Evolutionary conservation across 2,888 invertebrate genomes (phyloP).

Genomic region (Cryptosula pallasiana): DNA sequence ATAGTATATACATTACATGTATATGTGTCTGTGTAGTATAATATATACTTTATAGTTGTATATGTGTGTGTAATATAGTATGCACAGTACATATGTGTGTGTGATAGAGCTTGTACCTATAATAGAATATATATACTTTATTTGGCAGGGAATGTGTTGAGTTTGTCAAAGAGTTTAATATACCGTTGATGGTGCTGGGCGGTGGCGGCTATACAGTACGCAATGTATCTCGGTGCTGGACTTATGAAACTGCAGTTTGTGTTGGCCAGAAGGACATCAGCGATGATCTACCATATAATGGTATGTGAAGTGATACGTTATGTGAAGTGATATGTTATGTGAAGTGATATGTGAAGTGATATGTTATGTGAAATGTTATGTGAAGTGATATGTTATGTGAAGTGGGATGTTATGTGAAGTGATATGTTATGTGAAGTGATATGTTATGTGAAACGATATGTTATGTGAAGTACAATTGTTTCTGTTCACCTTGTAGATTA

Average conservation of each 20-base stretch:
- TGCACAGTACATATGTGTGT: too few species aligned
- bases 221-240: conserved; percentile 98
- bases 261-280: conserved; percentile 81
- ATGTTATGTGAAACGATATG: too few species aligned
- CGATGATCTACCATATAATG: conserved; percentile 87
- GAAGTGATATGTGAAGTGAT: background rate
- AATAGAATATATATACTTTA: background rate
- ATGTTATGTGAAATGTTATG: too few species aligned
- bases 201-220: conserved; percentile 83
- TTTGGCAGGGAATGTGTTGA: conserved; percentile 77
- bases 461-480: conserved; percentile 34
- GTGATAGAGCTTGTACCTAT: too few species aligned
- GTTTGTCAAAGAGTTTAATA: conserved; percentile 83
- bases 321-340: background rate
- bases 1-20: background rate
- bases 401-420: background rate
- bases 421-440: background rate
- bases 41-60: too few species aligned
- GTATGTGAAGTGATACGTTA: conserved; percentile 32
- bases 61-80: too few species aligned
- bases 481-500: conserved; percentile 74
- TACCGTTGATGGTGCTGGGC: conserved; percentile 85
- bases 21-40: too few species aligned
- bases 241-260: conserved; percentile 90
- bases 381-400: conserved; percentile 57